Evolutionary conservation across 2,888 invertebrate species (phyloP).

Genomic region (Cosmopolites sordidus): DNA sequence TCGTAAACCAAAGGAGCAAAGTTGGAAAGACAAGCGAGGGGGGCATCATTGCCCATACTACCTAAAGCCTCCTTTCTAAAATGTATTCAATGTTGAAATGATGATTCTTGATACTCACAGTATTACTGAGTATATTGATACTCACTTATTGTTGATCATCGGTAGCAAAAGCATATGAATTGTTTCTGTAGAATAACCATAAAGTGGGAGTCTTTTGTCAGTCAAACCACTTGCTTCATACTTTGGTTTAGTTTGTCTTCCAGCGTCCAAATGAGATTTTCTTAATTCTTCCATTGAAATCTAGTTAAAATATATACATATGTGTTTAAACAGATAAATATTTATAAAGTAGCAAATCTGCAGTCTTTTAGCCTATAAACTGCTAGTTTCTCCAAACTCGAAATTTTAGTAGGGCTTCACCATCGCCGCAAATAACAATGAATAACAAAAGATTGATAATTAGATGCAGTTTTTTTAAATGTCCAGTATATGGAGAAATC

Average conservation of each 20-base stretch:
- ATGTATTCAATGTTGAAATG: neutral
- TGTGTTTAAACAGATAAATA: too few relatives aligned
- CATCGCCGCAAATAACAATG: too few relatives aligned
- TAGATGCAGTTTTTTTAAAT: too few relatives aligned
- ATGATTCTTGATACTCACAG: slow-evolving; percentile 6
- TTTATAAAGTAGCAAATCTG: too few relatives aligned
- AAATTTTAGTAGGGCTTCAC: too few relatives aligned
- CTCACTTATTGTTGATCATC: slow-evolving; percentile 79
- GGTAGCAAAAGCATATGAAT: slow-evolving; percentile 90
- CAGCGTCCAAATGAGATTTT: slow-evolving; percentile 55
- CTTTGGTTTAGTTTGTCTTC: slow-evolving; percentile 42
- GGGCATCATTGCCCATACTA: slow-evolving; percentile 99
- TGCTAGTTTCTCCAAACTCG: too few relatives aligned
- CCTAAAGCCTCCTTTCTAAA: slow-evolving; percentile 94
- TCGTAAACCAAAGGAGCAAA: slow-evolving; percentile 94
- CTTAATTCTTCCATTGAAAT: slow-evolving; percentile 77
- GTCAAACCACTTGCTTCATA: slow-evolving; percentile 56
- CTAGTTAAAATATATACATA: slow-evolving; percentile 52
- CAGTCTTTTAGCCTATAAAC: too few relatives aligned
- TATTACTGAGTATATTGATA: too few relatives aligned
- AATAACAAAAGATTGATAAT: too few relatives aligned
- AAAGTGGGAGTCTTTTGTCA: slow-evolving; percentile 84
- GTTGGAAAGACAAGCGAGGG: slow-evolving; percentile 91
- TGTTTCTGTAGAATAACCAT: slow-evolving; percentile 92
- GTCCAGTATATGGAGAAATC: too few relatives aligned